Evolutionary conservation across 1,140 invertebrate species (phyloP), one percentile per base, ranked within the genome.

Genomic region (Drosophila ercepeae): DNA sequence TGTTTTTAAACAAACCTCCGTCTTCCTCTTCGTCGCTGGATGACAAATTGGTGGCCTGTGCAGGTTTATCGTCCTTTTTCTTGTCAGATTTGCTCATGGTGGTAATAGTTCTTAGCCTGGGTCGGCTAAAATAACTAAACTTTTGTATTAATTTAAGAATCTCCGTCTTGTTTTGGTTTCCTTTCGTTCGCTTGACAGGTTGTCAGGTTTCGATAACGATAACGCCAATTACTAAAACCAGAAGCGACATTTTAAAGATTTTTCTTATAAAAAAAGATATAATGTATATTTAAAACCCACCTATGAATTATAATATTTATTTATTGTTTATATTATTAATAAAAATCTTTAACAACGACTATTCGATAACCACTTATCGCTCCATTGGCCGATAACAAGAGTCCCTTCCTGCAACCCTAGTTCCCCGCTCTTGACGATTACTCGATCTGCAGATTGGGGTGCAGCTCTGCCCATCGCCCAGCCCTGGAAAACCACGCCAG

Each of bases 401-500:
- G 2, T n/a, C 25, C 2, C 8, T 23, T 2, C 2, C 0, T 1
- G n/a, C 46, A 46, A 8, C 64, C 68, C 53, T 70, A 27, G 64
- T 11, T 1, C 19, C 18, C 18, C 64, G n/a, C n/a, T n/a, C n/a
- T n/a, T n/a, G n/a, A n/a, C n/a, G n/a, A n/a, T n/a, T n/a, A n/a
- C n/a, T n/a, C n/a, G 46, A 54, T 14, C 21, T 21, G 21, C 4
- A 4, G 21, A 21, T 21, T 21, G 21, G 21, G 21, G 21, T 78
- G 75, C 79, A 84, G 36, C 79, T 60, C 79, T 84, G 79, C 42
- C 44, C 44, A 71, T 63, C 23, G 14, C 59, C 36, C 58, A 39
- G 70, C 83, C 67, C 83, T 89, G 72, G 75, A 78, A 89, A 90
- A 89, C 89, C 88, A 90, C 89, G 89, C 89, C 83, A 89, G 86